Base-by-base conservation (phyloP, 2,113 vertebrate genomes). In the Pseudorhombus dupliciocellatus region DNA sequence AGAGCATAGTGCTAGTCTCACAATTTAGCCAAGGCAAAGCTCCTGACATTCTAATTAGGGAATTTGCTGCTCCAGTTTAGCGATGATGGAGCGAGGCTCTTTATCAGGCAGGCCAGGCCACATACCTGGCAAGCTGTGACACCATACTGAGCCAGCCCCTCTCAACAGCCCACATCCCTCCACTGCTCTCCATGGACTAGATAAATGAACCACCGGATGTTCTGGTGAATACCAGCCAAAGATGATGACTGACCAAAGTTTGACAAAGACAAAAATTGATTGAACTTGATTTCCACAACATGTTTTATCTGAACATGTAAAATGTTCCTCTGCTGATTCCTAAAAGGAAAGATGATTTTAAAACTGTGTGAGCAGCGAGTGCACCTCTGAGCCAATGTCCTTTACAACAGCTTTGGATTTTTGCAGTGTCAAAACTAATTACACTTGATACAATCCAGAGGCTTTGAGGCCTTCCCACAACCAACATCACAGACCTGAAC, bases 61-160 rank as follows among this genome's bases (percentile, higher is more conserved):
- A 86, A 90, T 88, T 81, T 87, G 80, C 73, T 87, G 87, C 89
- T 80, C 72, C 71, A 71, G 70, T 88, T 91, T 84, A 85, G 84
- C 84, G 52, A 76, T 91, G 86, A 92, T 88, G 79, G 80, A 91
- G 81, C 70, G 21, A 56, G 67, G 70, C 77, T 83, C 79, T 85
- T 90, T 91, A 92, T 92, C 89, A 77, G 81, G 70, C 67, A 70
- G 86, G 44, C 81, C 89, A 92, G 89, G 82, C 89, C 84, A 80
- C 80, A 80, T 84, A 91, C 78, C 88, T 92, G 89, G 91, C 89
- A 90, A 70, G 74, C 77, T 65, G 50, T 16, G n/a, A 80, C 74
- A 77, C 67, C 75, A 73, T n/a, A 58, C 56, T 4, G 28, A 78
- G 89, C 86, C 87, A 86, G 78, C 58, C 55, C 65, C 34, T 53